Evolutionary conservation across 2,113 vertebrate genomes (phyloP), one percentile per base, ranked within the genome.

Genomic region (Blennius ocellaris): DNA sequence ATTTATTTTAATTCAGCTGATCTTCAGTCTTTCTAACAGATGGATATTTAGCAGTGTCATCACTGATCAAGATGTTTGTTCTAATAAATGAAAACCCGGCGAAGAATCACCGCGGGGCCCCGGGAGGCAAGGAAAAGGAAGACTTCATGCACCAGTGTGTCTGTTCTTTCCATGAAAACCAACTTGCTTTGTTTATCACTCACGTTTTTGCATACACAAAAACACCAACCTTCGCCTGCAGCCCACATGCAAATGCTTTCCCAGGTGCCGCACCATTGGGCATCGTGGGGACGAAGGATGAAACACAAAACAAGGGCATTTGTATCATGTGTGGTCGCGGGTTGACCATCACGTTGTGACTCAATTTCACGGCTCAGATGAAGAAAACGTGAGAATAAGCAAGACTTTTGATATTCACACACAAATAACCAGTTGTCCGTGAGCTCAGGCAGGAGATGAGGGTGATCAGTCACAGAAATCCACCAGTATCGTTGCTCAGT

Each of bases 291-390:
- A 65, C 41, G 65, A 60, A 54, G 16, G 44, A 59, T 55, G 41
- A 47, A 17, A 54, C 36, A 63, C 37, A 73, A 62, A 85, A 80
- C 59, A 74, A 87, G 78, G 63, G 53, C 58, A 21, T 75, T 71
- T 81, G 76, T 62, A 41, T 84, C n/a, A n/a, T n/a, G n/a, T n/a
- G n/a, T n/a, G n/a, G n/a, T n/a, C n/a, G n/a, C n/a, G n/a, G n/a
- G n/a, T 77, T 76, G 82, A 84, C 76, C 78, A 84, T 77, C 54
- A 48, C 16, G 7, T 11, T 43, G n/a, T 89, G 87, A 89, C 80
- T 89, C 85, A 86, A 82, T 87, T 89, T 85, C 80, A 76, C 78
- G 81, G 51, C 63, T 86, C 79, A 81, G 77, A 81, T 80, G 70
- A 76, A 89, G 81, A 68, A 70, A 76, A 84, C 69, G 74, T 88